These are phyloP conservation scores for Ylistrum balloti DNA, from an alignment of 1,140 invertebrate species.

Conservation along the genomic window DNA sequence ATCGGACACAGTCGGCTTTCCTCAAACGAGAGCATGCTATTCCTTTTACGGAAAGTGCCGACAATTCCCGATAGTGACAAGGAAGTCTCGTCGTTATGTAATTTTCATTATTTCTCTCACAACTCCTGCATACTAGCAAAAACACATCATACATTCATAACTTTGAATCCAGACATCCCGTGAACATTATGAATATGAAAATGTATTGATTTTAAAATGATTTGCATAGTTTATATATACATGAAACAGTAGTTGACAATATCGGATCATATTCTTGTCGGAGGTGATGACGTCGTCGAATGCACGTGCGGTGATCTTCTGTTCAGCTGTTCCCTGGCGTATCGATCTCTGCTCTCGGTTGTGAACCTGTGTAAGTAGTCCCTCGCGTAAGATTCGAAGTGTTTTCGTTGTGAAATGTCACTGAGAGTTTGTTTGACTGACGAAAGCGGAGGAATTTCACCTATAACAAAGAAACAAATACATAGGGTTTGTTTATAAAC, in stretches of 20 bases:
- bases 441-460: slow-evolving; percentile 45
- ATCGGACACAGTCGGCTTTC: too few relatives aligned
- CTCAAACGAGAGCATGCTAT: too few relatives aligned
- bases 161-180: too few relatives aligned
- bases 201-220: not conserved
- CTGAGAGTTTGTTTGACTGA: slow-evolving; percentile 43
- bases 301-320: not conserved
- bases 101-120: too few relatives aligned
- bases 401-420: slow-evolving; percentile 46
- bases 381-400: slow-evolving; percentile 63
- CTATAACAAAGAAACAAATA: not conserved
- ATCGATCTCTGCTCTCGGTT: slow-evolving; percentile 52
- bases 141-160: too few relatives aligned
- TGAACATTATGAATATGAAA: not conserved
- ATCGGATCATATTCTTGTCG: not conserved
- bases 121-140: too few relatives aligned
- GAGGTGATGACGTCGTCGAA: slow-evolving; percentile 19
- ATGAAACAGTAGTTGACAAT: not conserved
- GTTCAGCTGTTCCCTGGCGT: slow-evolving; percentile 55
- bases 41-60: too few relatives aligned
- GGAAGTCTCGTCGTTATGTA: too few relatives aligned
- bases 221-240: not conserved
- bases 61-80: too few relatives aligned
- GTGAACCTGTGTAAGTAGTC: slow-evolving; percentile 64
- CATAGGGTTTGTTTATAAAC: too few relatives aligned